Conservation (phyloP, 2,888 invertebrate species). For the Sylvicola fuscatus region DNA sequence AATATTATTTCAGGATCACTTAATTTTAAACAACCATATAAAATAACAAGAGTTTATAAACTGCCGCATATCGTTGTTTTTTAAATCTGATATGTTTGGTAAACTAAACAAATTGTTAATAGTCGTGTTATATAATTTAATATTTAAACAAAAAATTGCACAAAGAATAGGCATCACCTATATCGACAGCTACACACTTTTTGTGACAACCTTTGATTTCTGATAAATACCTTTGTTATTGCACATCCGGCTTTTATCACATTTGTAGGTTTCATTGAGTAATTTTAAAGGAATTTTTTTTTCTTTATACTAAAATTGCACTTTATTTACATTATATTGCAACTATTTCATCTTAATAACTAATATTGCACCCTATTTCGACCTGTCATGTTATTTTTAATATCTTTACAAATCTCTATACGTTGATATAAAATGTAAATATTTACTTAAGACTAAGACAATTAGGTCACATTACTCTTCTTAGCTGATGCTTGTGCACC, state of each 20-base stretch:
- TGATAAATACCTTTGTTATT: slow-evolving; percentile 1
- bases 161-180: no score
- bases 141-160: not conserved
- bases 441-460: no score
- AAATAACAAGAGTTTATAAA: no score
- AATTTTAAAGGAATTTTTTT: no score
- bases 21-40: no score
- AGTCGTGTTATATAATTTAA: not conserved
- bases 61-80: no score
- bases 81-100: no score
- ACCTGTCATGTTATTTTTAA: slow-evolving; percentile 1
- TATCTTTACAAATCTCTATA: slow-evolving; percentile 2
- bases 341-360: slow-evolving; percentile 6
- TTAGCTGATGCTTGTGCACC: no score
- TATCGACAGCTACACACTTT: not conserved
- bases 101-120: no score
- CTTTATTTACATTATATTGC: slow-evolving; percentile 6
- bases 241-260: slow-evolving; percentile 5
- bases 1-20: no score
- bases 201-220: not conserved
- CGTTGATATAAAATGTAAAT: no score
- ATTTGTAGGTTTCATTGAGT: not conserved
- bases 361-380: slow-evolving; percentile 7
- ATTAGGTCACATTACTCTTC: no score
- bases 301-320: not conserved